Evolutionary conservation across 2,888 invertebrate genomes (phyloP).

Genomic region (Tipula confusa): DNA sequence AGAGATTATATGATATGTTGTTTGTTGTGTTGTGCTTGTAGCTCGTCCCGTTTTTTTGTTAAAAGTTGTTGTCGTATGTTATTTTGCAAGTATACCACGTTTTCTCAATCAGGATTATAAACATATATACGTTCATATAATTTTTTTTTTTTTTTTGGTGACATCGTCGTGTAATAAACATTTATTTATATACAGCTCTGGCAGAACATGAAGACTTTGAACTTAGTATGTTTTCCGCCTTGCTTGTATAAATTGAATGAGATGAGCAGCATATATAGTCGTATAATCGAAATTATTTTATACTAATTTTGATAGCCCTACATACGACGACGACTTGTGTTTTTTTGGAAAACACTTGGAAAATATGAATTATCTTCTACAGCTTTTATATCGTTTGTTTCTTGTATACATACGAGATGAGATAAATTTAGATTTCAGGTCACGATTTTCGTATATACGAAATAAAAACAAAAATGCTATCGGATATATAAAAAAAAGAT

Average conservation of each 20-base stretch:
- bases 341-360: neutral
- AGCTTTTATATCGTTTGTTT: neutral
- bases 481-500: neutral
- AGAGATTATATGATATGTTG: slow-evolving; percentile 14
- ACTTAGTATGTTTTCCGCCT: neutral
- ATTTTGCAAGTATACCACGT: neutral
- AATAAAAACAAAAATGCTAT: neutral
- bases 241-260: neutral
- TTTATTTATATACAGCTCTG: neutral
- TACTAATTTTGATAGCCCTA: neutral
- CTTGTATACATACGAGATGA: neutral
- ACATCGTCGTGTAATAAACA: slow-evolving; percentile 6
- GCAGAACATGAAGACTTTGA: neutral
- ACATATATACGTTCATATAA: too few species aligned
- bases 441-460: neutral
- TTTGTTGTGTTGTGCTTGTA: neutral
- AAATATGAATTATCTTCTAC: neutral
- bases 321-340: neutral
- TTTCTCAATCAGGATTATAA: slow-evolving; percentile 20
- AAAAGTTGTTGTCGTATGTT: neutral
- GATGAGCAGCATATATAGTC: neutral
- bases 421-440: neutral
- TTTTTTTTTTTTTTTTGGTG: neutral
- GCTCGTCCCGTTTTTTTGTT: neutral
- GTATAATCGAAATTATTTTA: neutral